Evolutionary conservation across 2,888 invertebrate genomes (phyloP).

Genomic region (Philereme transversata): DNA sequence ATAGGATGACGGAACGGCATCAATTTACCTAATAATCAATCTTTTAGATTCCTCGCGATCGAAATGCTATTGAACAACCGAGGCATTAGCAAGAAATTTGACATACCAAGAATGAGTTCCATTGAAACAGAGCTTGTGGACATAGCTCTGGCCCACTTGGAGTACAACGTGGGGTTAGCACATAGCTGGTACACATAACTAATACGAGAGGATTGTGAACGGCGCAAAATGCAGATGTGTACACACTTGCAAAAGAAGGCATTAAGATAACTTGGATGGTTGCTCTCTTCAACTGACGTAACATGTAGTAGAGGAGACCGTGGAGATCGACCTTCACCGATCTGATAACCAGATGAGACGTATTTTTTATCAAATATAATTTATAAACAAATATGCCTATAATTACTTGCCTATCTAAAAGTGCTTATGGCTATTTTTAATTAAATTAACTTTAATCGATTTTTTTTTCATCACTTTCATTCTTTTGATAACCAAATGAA

Average conservation of each 20-base stretch:
- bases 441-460: too few relatives aligned
- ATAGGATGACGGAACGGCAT: too few relatives aligned
- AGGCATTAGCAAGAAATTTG: conserved; percentile 59
- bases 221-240: conserved; percentile 39
- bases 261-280: conserved; percentile 41
- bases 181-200: conserved; percentile 48
- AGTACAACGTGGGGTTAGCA: conserved; percentile 46
- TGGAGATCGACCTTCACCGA: too few relatives aligned
- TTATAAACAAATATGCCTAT: too few relatives aligned
- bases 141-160: conserved; percentile 43
- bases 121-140: conserved; percentile 54
- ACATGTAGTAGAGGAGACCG: too few relatives aligned
- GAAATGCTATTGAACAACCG: conserved; percentile 54
- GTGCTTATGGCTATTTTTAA: too few relatives aligned
- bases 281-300: conserved; percentile 37
- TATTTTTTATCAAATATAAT: too few relatives aligned
- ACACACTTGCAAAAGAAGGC: conserved; percentile 42
- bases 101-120: conserved; percentile 53
- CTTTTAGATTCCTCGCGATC: conserved; percentile 54
- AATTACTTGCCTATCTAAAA: too few relatives aligned
- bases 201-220: conserved; percentile 22
- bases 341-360: too few relatives aligned
- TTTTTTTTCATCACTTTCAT: too few relatives aligned
- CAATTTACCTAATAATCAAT: conserved; percentile 10
- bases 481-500: too few relatives aligned